A percentile compares a stretch with the other conserved stretches of the same genome.
Evolutionary conservation across 1,140 invertebrate genomes (phyloP).

Genomic region (Cydia pomonella): DNA sequence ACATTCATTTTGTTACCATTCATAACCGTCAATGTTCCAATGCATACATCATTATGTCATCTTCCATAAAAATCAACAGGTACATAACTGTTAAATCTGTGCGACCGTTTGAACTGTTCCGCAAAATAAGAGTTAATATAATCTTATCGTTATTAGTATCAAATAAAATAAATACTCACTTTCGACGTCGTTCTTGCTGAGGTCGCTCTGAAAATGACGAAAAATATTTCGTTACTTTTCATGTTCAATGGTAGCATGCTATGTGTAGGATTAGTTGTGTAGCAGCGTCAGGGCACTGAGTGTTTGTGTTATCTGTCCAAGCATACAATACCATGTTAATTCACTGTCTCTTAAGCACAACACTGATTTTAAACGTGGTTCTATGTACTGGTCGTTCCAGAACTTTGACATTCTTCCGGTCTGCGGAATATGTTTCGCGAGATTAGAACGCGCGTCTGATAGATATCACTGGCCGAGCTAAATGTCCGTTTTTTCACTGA

Average conservation of each 20-base stretch:
- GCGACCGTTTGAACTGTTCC: background rate
- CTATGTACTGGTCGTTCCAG: conserved; percentile 39
- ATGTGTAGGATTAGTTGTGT: conserved; percentile 51
- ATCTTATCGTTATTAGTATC: background rate
- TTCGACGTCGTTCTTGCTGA: conserved; percentile 87
- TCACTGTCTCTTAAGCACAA: conserved; percentile 65
- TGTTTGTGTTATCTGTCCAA: conserved; percentile 46
- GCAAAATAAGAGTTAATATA: background rate
- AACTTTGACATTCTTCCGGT: conserved; percentile 64
- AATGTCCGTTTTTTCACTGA: conserved; percentile 67
- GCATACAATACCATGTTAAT: conserved; percentile 53
- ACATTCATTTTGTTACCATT: conserved; percentile 43
- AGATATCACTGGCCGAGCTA: conserved; percentile 56
- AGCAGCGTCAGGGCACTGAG: conserved; percentile 48
- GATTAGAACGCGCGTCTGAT: conserved; percentile 47
- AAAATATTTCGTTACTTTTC: conserved; percentile 72
- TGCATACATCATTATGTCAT: background rate
- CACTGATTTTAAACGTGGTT: conserved; percentile 52
- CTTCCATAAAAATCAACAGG: no score
- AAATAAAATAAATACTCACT: conserved; percentile 82
- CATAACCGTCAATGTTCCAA: background rate
- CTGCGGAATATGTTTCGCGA: conserved; percentile 64
- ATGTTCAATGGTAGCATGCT: conserved; percentile 56
- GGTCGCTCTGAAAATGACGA: conserved; percentile 85
- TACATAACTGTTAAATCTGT: no score